Conservation (phyloP, 2,888 invertebrate genomes). For the Lymantria dispar region DNA sequence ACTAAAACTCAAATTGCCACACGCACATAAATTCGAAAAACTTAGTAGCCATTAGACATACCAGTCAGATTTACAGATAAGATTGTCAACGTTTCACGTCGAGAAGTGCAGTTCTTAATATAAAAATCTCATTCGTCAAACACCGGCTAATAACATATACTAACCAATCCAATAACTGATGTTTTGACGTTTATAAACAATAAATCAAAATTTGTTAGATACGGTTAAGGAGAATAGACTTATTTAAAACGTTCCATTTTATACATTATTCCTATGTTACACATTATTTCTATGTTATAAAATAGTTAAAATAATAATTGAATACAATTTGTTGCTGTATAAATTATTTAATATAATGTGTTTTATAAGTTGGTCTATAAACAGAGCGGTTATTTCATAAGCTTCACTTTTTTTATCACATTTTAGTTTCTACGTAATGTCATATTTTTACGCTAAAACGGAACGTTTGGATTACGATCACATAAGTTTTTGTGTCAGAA, state of each 20-base stretch:
- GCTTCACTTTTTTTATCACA: too few species aligned
- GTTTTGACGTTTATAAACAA: constrained; percentile 14
- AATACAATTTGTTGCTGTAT: too few species aligned
- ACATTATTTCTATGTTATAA: background rate
- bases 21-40: constrained; percentile 47
- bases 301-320: too few species aligned
- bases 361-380: too few species aligned
- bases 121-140: constrained; percentile 22
- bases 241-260: constrained; percentile 11
- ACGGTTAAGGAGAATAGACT: constrained; percentile 7
- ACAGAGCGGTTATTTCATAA: too few species aligned
- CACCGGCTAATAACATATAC: fast-evolving
- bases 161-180: constrained; percentile 12
- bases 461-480: too few species aligned
- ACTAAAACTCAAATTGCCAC: constrained; percentile 40
- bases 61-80: constrained; percentile 5
- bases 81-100: constrained; percentile 21
- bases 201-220: background rate
- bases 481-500: too few species aligned
- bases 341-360: too few species aligned
- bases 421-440: too few species aligned
- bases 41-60: constrained; percentile 51
- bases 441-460: too few species aligned
- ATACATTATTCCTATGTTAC: background rate
- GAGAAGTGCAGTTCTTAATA: constrained; percentile 26